Base-by-base conservation (phyloP, 2,113 vertebrate species). In the Alligator sinensis region DNA sequence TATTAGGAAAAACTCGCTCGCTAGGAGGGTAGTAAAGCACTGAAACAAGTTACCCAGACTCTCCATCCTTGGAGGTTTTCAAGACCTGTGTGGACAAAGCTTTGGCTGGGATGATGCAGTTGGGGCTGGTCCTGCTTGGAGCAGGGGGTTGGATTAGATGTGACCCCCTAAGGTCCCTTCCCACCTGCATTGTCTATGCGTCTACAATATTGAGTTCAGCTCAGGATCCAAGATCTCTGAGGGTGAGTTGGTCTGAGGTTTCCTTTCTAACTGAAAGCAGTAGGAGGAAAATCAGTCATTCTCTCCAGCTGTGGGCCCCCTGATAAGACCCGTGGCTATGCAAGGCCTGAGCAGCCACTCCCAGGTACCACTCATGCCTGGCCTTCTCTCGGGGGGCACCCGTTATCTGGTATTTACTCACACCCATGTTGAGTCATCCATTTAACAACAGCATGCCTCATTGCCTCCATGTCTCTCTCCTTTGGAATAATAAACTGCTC, bases 391-490 rank as follows among this genome's bases (percentile, higher is more conserved):
- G 7, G 30, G 28, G 27, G 55, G 27, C 61, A 84, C 34, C 80
- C 16, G 15, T 87, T 94, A 88, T 78, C 38, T 59, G 94, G 30
- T 54, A 77, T 92, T 97, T 93, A 61, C 83, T 95, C 89, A 83
- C 64, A 90, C 38, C 59, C 83, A 34, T 59, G 90, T 95, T 72
- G 75, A 96, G 63, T 80, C 93, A 96, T 80, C 38, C 55, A 0
- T 94, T 94, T 91, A 96, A 88, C 86, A 93, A 55, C 87, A 89
- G 77, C 79, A 86, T 1, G 88, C 94, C 75, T 97, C 89, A 34
- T 95, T 96, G 90, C 61, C 92, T 94, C 91, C 66, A 77, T 90
- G 38, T 93, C 75, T 95, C 88, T 93, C 90, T 95, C 86, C 92
- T 80, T 91, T 59, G 30, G 87, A 95, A 86, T 92, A 95, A 88